phyloP scores from a whole-genome alignment of 2,113 vertebrate genomes.

The Monopterus albus region DNA sequence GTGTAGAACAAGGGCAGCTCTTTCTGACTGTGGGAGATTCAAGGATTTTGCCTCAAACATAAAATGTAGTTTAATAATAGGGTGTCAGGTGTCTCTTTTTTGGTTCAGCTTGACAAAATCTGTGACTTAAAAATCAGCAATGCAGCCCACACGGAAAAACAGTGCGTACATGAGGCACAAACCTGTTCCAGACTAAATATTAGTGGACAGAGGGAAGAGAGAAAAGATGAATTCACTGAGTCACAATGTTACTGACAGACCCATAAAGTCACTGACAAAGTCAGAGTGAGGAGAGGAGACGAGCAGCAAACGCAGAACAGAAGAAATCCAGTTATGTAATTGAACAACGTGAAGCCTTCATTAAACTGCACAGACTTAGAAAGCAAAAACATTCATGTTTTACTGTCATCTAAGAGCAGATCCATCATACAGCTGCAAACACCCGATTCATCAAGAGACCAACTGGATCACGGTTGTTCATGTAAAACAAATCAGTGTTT shows the following conservation, averaged over 20 bases:
- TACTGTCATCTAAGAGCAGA: too few relatives aligned
- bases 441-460: neutral
- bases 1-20: too few relatives aligned
- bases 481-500: neutral
- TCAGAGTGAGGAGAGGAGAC: neutral
- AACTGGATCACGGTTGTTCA: neutral
- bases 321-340: neutral
- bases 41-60: too few relatives aligned
- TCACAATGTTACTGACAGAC: constrained; percentile 22
- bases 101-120: neutral
- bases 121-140: neutral
- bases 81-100: neutral
- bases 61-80: too few relatives aligned
- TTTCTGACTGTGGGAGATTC: too few relatives aligned
- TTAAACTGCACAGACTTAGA: neutral
- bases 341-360: neutral
- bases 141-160: neutral
- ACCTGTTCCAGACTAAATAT: constrained; percentile 10
- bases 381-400: constrained; percentile 20
- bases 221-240: constrained; percentile 22
- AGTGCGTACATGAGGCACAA: neutral
- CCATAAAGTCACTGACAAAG: constrained; percentile 2
- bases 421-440: neutral
- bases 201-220: constrained; percentile 30
- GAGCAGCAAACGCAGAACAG: neutral